Percentiles rank a stretch among this genome's conserved stretches.
phyloP scores from a whole-genome alignment of 2,888 invertebrate genomes.

The Tetranychus piercei region DNA sequence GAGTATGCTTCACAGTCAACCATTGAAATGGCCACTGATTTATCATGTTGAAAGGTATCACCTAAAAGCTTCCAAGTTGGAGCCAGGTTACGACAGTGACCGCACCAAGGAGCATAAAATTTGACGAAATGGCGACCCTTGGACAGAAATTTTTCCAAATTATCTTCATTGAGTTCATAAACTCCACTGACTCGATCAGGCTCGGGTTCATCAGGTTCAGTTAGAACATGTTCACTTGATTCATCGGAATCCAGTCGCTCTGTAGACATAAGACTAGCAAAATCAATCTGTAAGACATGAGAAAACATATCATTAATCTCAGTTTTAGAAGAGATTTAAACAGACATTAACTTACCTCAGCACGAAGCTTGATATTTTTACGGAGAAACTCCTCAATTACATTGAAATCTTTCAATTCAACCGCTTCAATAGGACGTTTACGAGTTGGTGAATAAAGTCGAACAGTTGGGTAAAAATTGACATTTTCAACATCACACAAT shows the following conservation, averaged over 20 bases:
- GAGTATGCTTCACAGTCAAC: conserved; percentile 64
- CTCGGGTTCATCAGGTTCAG: conserved; percentile 29
- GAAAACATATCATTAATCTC: background rate
- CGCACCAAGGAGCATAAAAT: conserved; percentile 50
- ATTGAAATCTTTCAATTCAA: conserved; percentile 8
- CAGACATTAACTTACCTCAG: background rate
- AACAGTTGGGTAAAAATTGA: conserved; percentile 16
- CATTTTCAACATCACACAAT: background rate
- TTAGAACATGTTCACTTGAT: background rate
- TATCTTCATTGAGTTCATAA: conserved; percentile 53
- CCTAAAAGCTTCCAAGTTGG: conserved; percentile 64
- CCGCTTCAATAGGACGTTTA: conserved; percentile 9
- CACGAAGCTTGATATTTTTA: conserved; percentile 12
- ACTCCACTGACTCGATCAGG: conserved; percentile 46
- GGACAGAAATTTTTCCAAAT: conserved; percentile 50
- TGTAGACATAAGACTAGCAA: too few species aligned
- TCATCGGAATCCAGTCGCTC: background rate
- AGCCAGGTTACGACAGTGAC: conserved; percentile 48
- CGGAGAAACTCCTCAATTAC: conserved; percentile 13
- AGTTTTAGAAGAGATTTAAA: conserved; percentile 14
- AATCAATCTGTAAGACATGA: background rate
- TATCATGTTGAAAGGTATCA: conserved; percentile 45
- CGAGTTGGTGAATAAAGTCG: conserved; percentile 11
- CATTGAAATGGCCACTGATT: conserved; percentile 52
- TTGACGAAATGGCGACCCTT: conserved; percentile 66